These are phyloP conservation scores for Dasysyrphus tricinctus DNA, from an alignment of 2,888 invertebrate genomes.

Conservation along the genomic window DNA sequence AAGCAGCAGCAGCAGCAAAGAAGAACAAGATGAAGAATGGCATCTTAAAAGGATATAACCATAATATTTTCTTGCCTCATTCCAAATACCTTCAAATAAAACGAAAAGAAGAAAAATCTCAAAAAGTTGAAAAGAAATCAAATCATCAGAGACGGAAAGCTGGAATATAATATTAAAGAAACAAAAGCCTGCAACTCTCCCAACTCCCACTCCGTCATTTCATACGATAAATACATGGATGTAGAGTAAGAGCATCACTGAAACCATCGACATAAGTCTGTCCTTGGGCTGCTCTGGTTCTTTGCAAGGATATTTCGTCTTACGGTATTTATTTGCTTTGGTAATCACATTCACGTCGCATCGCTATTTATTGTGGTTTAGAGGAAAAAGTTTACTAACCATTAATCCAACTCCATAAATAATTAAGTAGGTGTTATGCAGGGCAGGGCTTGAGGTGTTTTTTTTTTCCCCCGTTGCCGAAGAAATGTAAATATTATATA, in stretches of 20 bases:
- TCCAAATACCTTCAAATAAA: conserved; percentile 9
- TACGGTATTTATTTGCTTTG: conserved; percentile 35
- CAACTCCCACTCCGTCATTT: not conserved
- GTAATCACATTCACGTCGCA: conserved; percentile 66
- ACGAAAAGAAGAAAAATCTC: conserved; percentile 43
- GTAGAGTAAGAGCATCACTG: conserved; percentile 30
- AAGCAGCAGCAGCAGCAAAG: not conserved
- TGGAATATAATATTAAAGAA: conserved; percentile 18
- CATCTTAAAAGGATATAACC: conserved; percentile 53
- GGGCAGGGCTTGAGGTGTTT: not conserved
- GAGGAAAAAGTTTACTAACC: conserved; percentile 36
- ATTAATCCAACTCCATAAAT: conserved; percentile 63
- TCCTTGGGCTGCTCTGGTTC: conserved; percentile 1
- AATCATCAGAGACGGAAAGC: conserved; percentile 55
- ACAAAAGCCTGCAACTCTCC: conserved; percentile 18
- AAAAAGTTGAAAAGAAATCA: conserved; percentile 69
- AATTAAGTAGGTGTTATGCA: conserved; percentile 44
- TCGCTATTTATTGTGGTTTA: conserved; percentile 10
- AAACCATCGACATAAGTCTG: conserved; percentile 27
- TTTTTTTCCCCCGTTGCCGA: not conserved
- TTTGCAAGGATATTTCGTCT: conserved; percentile 9
- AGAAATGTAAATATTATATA: not conserved
- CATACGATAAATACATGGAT: conserved; percentile 23
- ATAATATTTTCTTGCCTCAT: conserved; percentile 30
- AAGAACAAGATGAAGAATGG: conserved; percentile 28